These are phyloP conservation scores for Catharus fuscescens DNA, from an alignment of 2,113 vertebrate species.

Conservation along the genomic window DNA sequence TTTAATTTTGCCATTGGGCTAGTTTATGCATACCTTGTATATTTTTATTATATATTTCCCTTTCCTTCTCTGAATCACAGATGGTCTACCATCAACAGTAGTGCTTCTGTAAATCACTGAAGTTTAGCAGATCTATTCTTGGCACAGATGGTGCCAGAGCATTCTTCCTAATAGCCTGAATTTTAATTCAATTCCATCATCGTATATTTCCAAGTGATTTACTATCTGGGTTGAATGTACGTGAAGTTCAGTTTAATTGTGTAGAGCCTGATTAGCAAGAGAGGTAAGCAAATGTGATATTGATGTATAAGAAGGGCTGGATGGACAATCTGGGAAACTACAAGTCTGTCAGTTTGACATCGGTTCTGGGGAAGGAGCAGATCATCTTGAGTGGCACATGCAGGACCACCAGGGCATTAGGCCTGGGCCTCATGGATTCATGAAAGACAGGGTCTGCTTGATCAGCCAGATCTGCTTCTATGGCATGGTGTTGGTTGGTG, in stretches of 20 bases:
- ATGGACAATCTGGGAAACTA: neutral
- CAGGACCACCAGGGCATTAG: neutral
- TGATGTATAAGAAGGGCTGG: neutral
- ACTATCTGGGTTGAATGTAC: neutral
- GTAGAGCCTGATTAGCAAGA: neutral
- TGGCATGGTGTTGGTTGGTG: neutral
- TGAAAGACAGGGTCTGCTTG: neutral
- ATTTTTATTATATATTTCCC: neutral
- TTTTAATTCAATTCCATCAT: neutral
- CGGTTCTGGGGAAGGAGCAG: rapidly evolving
- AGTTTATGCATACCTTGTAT: neutral
- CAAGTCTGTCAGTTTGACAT: neutral
- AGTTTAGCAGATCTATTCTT: neutral
- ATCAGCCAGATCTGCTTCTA: neutral
- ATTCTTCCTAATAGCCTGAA: neutral
- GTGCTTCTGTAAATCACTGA: neutral
- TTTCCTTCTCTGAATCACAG: neutral
- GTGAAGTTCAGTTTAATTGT: neutral
- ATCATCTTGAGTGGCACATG: neutral
- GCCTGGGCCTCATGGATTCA: neutral
- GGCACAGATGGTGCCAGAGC: neutral
- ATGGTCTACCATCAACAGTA: neutral
- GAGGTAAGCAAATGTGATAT: neutral
- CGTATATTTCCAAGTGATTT: neutral
- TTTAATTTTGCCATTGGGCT: neutral